phyloP scores from a whole-genome alignment of 2,888 invertebrate genomes.

The Sipha maydis region DNA sequence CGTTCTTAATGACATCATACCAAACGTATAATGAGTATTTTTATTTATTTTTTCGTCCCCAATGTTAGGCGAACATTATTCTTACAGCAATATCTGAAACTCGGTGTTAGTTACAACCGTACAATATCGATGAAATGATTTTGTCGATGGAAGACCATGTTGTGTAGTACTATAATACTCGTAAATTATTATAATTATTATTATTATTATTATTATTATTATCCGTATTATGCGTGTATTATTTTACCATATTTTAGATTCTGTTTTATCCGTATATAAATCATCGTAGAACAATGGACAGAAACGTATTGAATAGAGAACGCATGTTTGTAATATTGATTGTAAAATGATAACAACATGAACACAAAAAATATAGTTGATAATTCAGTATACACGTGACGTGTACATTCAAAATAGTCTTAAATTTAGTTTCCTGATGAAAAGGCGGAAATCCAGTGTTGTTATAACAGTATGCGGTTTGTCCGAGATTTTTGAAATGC shows the following conservation, averaged over 20 bases:
- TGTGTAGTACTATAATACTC: too few relatives aligned
- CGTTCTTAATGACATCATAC: too few relatives aligned
- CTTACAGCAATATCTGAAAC: too few relatives aligned
- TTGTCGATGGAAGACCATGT: too few relatives aligned
- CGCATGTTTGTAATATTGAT: conserved; percentile 6
- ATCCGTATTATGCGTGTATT: not conserved
- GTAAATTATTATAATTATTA: too few relatives aligned
- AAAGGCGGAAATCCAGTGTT: not conserved
- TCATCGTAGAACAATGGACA: not conserved
- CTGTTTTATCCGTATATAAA: conserved; percentile 1
- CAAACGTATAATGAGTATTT: too few relatives aligned
- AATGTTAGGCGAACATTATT: too few relatives aligned
- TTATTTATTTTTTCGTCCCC: too few relatives aligned
- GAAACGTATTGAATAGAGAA: conserved; percentile 1
- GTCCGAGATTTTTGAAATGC: not conserved
- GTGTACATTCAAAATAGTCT: not conserved
- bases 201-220: not conserved
- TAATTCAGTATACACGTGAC: not conserved
- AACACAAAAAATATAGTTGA: not conserved
- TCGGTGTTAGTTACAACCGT: too few relatives aligned
- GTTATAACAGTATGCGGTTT: not conserved
- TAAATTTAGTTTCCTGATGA: not conserved
- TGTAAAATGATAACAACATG: not conserved
- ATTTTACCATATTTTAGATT: not conserved
- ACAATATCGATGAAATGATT: too few relatives aligned